These are phyloP conservation scores for Orthonychiurus folsomi DNA, from an alignment of 2,888 invertebrate species.

Conservation along the genomic window DNA sequence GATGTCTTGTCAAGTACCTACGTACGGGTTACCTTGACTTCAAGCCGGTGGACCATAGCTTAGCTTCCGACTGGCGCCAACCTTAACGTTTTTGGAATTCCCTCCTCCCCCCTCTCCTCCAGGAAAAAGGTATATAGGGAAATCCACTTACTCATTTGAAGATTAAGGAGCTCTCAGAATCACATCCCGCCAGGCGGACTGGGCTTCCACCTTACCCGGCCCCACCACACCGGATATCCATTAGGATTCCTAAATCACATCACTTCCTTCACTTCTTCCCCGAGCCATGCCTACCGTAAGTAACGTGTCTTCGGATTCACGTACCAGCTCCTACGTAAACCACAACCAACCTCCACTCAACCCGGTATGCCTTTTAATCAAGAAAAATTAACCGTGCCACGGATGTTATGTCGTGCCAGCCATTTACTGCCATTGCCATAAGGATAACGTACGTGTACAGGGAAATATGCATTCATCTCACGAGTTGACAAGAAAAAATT, in stretches of 20 bases:
- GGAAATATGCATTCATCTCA: not conserved
- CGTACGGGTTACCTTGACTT: not conserved
- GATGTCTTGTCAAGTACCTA: not conserved
- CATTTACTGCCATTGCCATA: too few species aligned
- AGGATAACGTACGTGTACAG: too few species aligned
- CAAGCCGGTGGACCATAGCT: too few species aligned
- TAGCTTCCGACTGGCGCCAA: not conserved
- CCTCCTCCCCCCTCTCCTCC: not conserved
- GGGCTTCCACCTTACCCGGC: slow-evolving; percentile 9
- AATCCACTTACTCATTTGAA: slow-evolving; percentile 25
- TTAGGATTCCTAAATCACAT: slow-evolving; percentile 28
- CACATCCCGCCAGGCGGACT: too few species aligned
- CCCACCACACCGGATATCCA: slow-evolving; percentile 23
- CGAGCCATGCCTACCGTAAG: not conserved
- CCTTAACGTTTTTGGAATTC: not conserved
- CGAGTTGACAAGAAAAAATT: slow-evolving; percentile 26
- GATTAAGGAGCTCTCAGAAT: slow-evolving; percentile 19
- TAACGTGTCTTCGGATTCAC: too few species aligned
- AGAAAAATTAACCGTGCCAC: not conserved
- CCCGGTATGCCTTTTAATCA: not conserved
- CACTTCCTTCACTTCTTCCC: slow-evolving; percentile 14
- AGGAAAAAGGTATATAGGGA: slow-evolving; percentile 6
- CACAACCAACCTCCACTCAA: too few species aligned
- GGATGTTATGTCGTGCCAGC: not conserved
- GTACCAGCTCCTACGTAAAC: too few species aligned